Percentiles rank a stretch among this genome's conserved stretches.
Conservation (phyloP, 2,888 invertebrate species). For the Philaethria dido region DNA sequence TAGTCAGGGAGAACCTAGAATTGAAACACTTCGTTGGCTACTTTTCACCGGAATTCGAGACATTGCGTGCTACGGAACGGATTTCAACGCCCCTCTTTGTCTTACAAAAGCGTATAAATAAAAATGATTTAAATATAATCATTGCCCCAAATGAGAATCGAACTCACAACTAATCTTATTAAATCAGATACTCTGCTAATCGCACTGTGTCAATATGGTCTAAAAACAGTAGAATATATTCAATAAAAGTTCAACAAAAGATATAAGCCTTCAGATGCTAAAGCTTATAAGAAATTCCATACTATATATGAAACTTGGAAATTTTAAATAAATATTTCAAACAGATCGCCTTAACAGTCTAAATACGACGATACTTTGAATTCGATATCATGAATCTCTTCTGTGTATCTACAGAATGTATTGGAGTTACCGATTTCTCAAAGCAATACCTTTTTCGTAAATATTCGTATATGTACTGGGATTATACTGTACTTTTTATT, state of each 20-base stretch:
- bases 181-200: too few species aligned
- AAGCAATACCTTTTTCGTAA: background rate
- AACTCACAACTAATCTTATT: too few species aligned
- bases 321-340: constrained; percentile 21
- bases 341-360: constrained; percentile 21
- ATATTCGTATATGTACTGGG: background rate
- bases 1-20: too few species aligned
- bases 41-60: too few species aligned
- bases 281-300: constrained; percentile 12
- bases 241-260: background rate
- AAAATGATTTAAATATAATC: too few species aligned
- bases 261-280: constrained; percentile 12
- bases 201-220: too few species aligned
- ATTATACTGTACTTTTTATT: background rate
- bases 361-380: constrained; percentile 14
- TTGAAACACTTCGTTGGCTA: too few species aligned
- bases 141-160: too few species aligned
- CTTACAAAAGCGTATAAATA: too few species aligned
- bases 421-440: background rate
- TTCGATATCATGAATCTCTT: constrained; percentile 15
- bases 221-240: background rate
- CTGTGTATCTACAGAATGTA: background rate
- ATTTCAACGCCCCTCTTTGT: too few species aligned
- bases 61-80: too few species aligned
- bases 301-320: background rate